Evolutionary conservation across 35 echinoderm and acorn worm species (phyloP).

Genomic region (Ptychodera flava): DNA sequence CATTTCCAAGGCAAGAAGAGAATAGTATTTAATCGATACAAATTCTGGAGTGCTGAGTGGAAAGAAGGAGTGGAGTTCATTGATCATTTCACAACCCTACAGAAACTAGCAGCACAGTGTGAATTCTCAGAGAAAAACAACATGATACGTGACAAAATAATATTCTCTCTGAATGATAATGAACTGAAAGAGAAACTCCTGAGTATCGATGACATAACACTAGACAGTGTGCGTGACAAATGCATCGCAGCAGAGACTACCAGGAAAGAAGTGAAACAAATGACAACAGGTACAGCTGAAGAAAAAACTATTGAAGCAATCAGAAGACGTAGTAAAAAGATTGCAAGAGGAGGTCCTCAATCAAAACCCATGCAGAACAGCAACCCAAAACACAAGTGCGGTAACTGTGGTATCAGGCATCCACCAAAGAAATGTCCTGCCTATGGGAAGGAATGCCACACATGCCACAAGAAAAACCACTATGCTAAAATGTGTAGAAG

Average conservation of each 20-base stretch:
- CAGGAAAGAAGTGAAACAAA: not conserved
- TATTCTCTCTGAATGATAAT: not conserved
- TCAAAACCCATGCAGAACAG: no score
- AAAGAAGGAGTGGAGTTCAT: not conserved
- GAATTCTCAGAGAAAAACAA: not conserved
- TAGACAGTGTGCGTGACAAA: not conserved
- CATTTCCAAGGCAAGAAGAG: not conserved
- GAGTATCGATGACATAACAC: not conserved
- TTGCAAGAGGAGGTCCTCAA: not conserved
- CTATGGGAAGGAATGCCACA: slow-evolving; percentile 23
- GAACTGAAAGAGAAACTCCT: not conserved
- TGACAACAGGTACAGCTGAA: not conserved
- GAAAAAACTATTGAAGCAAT: not conserved
- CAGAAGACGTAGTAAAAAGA: not conserved
- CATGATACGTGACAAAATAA: not conserved
- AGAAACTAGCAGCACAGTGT: not conserved
- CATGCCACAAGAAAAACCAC: slow-evolving; percentile 51
- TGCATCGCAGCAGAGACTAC: not conserved
- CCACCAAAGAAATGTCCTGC: slow-evolving; percentile 53
- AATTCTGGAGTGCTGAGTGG: not conserved
- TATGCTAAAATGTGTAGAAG: slow-evolving; percentile 55
- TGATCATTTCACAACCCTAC: not conserved
- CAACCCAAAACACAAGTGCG: no score
- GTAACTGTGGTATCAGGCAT: slow-evolving; percentile 19
- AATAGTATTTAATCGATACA: not conserved